A percentile compares a stretch with the other conserved stretches of the same genome.
Evolutionary conservation across 2,797 vertebrate species (phyloP).

Genomic region (Scarus forsteni): DNA sequence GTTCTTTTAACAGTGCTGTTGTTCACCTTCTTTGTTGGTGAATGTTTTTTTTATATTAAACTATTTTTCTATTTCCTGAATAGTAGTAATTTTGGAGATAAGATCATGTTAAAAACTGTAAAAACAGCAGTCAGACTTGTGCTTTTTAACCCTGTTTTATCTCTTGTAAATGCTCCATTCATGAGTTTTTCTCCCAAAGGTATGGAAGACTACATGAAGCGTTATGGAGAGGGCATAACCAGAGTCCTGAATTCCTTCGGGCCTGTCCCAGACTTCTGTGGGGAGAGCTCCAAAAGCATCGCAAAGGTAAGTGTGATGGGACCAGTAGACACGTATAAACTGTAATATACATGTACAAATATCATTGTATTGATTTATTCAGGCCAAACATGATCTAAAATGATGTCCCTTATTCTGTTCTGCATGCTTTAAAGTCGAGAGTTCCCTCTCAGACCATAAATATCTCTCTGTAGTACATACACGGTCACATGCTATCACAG

Average conservation of each 20-base stretch:
- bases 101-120: too few relatives aligned
- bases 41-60: too few relatives aligned
- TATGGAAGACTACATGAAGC: conserved; percentile 90
- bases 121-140: background rate
- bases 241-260: conserved; percentile 90
- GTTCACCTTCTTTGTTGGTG: too few relatives aligned
- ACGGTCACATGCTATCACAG: conserved; percentile 49
- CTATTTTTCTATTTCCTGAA: too few relatives aligned
- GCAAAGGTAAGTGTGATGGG: conserved; percentile 78
- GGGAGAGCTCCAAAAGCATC: conserved; percentile 84
- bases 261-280: conserved; percentile 90
- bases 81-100: too few relatives aligned
- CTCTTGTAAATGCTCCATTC: background rate
- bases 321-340: too few relatives aligned
- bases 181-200: conserved; percentile 79
- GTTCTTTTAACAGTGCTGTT: too few relatives aligned
- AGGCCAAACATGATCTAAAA: background rate
- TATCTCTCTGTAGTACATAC: background rate
- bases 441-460: conserved; percentile 5
- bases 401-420: conserved; percentile 31
- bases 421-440: conserved; percentile 38
- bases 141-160: background rate
- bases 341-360: too few relatives aligned
- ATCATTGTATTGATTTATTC: too few relatives aligned
- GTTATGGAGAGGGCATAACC: conserved; percentile 89